These are phyloP conservation scores for Denticeps clupeoides DNA, from an alignment of 2,797 vertebrate genomes.

Conservation along the genomic window DNA sequence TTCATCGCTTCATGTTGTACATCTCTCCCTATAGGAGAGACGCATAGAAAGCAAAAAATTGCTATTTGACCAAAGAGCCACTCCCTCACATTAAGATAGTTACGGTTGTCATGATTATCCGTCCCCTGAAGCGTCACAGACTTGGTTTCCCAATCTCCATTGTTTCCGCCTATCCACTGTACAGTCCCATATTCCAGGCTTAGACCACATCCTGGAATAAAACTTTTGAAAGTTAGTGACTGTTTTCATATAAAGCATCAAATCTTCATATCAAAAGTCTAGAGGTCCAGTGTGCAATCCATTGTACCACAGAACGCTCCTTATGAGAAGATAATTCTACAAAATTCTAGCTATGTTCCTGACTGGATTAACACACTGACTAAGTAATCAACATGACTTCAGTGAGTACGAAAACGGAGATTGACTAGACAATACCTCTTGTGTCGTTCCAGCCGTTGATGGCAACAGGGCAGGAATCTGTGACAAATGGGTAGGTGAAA, in stretches of 20 bases:
- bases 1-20: too few relatives aligned
- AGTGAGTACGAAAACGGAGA: too few relatives aligned
- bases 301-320: not conserved
- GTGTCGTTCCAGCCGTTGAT: conserved; percentile 38
- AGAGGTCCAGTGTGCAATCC: not conserved
- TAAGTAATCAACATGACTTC: too few relatives aligned
- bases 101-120: conserved; percentile 5
- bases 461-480: conserved; percentile 46
- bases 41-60: too few relatives aligned
- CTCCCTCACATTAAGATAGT: conserved; percentile 40
- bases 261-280: not conserved
- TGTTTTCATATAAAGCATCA: not conserved
- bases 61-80: too few relatives aligned
- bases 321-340: too few relatives aligned
- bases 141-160: conserved; percentile 47
- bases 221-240: not conserved
- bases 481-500: conserved; percentile 54
- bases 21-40: not conserved
- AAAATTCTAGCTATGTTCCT: too few relatives aligned
- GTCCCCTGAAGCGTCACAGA: rapidly evolving
- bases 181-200: not conserved
- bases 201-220: conserved; percentile 45
- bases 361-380: too few relatives aligned
- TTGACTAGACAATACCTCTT: conserved; percentile 35
- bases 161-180: not conserved